phyloP scores from a whole-genome alignment of 2,797 vertebrate species.

The Pantherophis alleghaniensis region DNA sequence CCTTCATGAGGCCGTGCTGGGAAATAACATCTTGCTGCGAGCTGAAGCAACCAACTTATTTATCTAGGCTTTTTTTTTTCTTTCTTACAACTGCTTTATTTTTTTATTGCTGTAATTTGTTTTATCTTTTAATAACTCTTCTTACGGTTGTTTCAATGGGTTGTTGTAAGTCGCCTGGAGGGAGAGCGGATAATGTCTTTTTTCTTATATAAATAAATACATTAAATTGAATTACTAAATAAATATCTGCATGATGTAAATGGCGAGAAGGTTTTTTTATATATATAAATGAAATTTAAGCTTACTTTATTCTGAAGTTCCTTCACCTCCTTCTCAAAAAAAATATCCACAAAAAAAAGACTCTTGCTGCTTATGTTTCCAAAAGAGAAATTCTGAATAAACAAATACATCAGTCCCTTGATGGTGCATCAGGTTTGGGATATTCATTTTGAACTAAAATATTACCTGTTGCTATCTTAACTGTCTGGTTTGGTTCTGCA shows the following conservation, averaged over 20 bases:
- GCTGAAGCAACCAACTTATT: not conserved
- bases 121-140: not conserved
- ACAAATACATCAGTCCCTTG: not conserved
- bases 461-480: not conserved
- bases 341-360: not conserved
- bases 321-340: not conserved
- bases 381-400: constrained; percentile 8
- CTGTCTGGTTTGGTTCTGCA: too few species aligned
- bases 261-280: not conserved
- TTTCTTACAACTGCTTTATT: not conserved
- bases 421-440: not conserved
- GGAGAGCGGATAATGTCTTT: not conserved
- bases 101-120: not conserved
- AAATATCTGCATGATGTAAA: not conserved
- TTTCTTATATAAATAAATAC: not conserved
- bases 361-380: not conserved
- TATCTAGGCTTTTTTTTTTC: not conserved
- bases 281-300: not conserved
- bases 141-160: not conserved
- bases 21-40: not conserved
- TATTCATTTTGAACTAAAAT: constrained; percentile 18
- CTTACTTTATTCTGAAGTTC: not conserved
- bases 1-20: not conserved
- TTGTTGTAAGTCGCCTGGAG: not conserved
- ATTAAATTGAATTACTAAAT: not conserved